phyloP scores from a whole-genome alignment of 2,797 vertebrate species.

The Hirundo rustica region DNA sequence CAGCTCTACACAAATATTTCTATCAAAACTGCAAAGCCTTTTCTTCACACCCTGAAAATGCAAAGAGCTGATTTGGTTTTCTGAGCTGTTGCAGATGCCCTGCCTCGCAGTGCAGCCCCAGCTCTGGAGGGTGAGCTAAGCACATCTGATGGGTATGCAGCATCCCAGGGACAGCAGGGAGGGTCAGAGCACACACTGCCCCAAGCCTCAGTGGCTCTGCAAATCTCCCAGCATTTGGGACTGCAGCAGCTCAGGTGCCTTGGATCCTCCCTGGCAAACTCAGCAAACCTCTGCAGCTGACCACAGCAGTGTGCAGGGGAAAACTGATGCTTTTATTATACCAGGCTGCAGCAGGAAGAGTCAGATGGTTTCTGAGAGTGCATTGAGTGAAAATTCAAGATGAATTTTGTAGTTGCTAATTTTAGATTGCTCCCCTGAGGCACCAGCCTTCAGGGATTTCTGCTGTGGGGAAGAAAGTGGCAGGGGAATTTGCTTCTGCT shows the following conservation, averaged over 20 bases:
- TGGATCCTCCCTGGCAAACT: neutral
- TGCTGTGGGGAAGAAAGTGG: neutral
- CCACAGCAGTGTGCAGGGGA: neutral
- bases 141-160: too few species aligned
- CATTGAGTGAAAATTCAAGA: neutral
- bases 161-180: too few species aligned
- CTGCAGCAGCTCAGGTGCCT: neutral
- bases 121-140: too few species aligned
- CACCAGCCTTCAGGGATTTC: neutral
- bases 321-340: neutral
- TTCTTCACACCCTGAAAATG: too few species aligned
- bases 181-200: too few species aligned
- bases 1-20: too few species aligned
- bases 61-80: too few species aligned
- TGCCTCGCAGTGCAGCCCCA: too few species aligned
- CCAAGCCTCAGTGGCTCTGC: too few species aligned
- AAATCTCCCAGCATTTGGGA: neutral
- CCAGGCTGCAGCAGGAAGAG: neutral
- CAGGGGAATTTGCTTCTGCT: neutral
- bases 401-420: slow-evolving; percentile 23
- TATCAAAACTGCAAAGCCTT: too few species aligned
- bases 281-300: neutral
- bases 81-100: too few species aligned
- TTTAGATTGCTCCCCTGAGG: slow-evolving; percentile 37
- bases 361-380: neutral